A percentile compares a stretch with the other conserved stretches of the same genome.
phyloP scores from a whole-genome alignment of 2,797 vertebrate species.

The Thripadectes ignobilis region DNA sequence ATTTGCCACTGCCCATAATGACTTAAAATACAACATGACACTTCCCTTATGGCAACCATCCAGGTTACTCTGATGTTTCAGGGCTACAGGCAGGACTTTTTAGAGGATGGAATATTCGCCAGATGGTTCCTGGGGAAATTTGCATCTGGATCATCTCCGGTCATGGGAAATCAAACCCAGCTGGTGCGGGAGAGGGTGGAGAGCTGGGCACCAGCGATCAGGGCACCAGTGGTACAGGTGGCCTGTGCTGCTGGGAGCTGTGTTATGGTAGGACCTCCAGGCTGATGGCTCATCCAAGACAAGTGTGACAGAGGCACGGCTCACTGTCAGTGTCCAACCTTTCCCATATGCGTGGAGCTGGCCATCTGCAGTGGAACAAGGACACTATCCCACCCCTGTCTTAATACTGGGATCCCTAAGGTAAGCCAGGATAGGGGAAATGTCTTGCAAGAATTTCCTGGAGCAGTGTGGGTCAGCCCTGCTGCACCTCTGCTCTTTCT shows the following conservation, averaged over 20 bases:
- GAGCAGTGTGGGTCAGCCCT: constrained; percentile 14
- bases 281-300: not conserved
- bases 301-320: fast-evolving
- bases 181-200: not conserved
- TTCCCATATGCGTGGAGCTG: not conserved
- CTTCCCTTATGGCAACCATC: not conserved
- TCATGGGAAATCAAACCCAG: not conserved
- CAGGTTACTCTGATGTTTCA: not conserved
- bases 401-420: not conserved
- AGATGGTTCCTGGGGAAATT: not conserved
- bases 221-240: not conserved
- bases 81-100: not conserved
- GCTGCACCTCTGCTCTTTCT: not conserved
- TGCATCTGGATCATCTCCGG: not conserved
- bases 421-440: constrained; percentile 20
- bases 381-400: not conserved
- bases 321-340: fast-evolving
- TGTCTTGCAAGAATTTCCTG: not conserved
- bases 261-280: not conserved
- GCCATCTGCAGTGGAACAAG: not conserved
- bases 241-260: not conserved
- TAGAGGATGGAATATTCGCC: not conserved
- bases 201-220: not conserved
- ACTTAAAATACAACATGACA: not conserved
- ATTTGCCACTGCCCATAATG: not conserved